phyloP scores from a whole-genome alignment of 2,113 vertebrate genomes.

The Mesembrinibis cayennensis region DNA sequence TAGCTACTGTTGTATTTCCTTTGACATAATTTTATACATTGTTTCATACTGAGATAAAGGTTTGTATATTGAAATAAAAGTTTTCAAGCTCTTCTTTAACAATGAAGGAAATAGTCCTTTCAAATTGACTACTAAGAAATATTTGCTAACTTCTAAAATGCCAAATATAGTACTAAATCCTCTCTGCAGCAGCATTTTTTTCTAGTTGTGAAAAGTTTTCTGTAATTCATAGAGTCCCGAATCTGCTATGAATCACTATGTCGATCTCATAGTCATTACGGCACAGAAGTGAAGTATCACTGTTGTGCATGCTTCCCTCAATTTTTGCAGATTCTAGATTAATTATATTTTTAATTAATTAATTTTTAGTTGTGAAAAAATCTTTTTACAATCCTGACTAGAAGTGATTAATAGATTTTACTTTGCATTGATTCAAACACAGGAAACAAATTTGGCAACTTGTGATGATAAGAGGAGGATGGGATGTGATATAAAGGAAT shows the following conservation, averaged over 20 bases:
- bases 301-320: neutral
- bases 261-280: neutral
- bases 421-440: neutral
- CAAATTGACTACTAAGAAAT: neutral
- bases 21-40: neutral
- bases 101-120: neutral
- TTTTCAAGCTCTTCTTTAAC: neutral
- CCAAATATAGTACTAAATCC: neutral
- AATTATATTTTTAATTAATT: neutral
- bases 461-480: neutral
- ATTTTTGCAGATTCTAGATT: neutral
- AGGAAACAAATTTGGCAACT: neutral
- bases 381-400: neutral
- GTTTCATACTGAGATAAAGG: neutral
- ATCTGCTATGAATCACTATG: neutral
- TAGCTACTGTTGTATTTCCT: neutral
- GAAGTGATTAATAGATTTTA: neutral
- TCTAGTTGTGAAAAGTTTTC: neutral
- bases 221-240: neutral
- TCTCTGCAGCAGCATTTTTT: neutral
- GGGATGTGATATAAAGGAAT: neutral
- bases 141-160: neutral
- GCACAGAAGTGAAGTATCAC: neutral
- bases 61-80: neutral
- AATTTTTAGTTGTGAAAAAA: neutral